These are phyloP conservation scores for Chloroceryle amazona DNA, from an alignment of 2,797 vertebrate species.

Conservation along the genomic window DNA sequence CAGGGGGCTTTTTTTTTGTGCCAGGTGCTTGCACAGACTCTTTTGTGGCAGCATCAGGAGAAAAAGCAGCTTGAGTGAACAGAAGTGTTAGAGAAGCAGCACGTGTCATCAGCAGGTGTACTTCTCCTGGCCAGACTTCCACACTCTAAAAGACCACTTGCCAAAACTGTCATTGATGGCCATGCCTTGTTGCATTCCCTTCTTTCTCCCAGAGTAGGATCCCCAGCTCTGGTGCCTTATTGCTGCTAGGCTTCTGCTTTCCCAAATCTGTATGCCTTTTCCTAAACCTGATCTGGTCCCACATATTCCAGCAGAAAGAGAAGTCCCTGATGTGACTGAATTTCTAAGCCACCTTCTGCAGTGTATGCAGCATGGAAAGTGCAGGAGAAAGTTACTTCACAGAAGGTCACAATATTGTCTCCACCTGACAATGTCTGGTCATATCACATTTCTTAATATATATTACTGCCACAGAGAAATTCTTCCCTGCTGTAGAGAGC, in stretches of 20 bases:
- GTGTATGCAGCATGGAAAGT: background rate
- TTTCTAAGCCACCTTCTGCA: background rate
- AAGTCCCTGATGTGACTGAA: background rate
- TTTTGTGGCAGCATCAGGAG: background rate
- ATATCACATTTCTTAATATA: background rate
- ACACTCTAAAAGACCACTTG: background rate
- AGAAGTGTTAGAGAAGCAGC: background rate
- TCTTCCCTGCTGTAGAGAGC: background rate
- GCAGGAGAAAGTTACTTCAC: background rate
- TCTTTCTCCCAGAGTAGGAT: background rate
- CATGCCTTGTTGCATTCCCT: background rate
- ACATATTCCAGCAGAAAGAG: background rate
- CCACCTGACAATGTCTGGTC: rapidly evolving
- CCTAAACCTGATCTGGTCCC: background rate
- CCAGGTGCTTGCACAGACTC: background rate
- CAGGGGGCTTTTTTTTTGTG: background rate
- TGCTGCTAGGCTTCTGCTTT: background rate
- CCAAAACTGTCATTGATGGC: background rate
- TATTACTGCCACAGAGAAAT: background rate
- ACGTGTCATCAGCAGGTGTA: background rate
- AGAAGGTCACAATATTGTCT: background rate
- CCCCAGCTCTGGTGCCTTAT: background rate
- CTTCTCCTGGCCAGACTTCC: background rate
- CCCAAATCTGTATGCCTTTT: background rate
- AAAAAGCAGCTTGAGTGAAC: background rate